Percentiles rank a stretch among this genome's conserved stretches.
Evolutionary conservation across 37 sponge, comb jelly and placozoan genomes (phyloP).

Genomic region (Axinella damicornis): DNA sequence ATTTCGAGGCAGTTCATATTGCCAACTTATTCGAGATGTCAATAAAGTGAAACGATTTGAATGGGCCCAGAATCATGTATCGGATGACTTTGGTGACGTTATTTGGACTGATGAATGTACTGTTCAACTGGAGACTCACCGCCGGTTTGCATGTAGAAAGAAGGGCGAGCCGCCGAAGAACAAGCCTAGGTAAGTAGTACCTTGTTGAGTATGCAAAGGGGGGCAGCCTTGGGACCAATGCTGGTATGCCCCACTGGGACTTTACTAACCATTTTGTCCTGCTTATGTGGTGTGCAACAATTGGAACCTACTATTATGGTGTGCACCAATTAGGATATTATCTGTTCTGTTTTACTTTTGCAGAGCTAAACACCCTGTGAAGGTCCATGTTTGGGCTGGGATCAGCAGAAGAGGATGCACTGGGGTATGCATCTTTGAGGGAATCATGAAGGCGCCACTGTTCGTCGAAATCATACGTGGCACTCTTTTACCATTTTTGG

Average conservation of each 20-base stretch:
- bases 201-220: too few relatives aligned
- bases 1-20: too few relatives aligned
- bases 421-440: conserved; percentile 39
- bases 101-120: background rate
- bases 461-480: background rate
- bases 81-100: background rate
- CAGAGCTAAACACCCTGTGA: conserved; percentile 37
- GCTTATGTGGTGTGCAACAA: too few relatives aligned
- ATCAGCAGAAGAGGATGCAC: conserved; percentile 20
- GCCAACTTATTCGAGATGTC: background rate
- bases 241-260: too few relatives aligned
- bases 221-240: too few relatives aligned
- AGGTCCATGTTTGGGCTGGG: background rate
- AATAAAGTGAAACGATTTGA: background rate
- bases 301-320: too few relatives aligned
- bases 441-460: conserved; percentile 14
- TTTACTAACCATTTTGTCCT: too few relatives aligned
- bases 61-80: background rate
- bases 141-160: too few relatives aligned
- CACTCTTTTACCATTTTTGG: conserved; percentile 23
- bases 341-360: background rate
- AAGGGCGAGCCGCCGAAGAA: too few relatives aligned
- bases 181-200: too few relatives aligned
- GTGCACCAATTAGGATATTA: too few relatives aligned
- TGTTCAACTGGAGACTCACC: too few relatives aligned